These are phyloP conservation scores for Listronotus oregonensis DNA, from an alignment of 1,140 invertebrate genomes.

Conservation along the genomic window DNA sequence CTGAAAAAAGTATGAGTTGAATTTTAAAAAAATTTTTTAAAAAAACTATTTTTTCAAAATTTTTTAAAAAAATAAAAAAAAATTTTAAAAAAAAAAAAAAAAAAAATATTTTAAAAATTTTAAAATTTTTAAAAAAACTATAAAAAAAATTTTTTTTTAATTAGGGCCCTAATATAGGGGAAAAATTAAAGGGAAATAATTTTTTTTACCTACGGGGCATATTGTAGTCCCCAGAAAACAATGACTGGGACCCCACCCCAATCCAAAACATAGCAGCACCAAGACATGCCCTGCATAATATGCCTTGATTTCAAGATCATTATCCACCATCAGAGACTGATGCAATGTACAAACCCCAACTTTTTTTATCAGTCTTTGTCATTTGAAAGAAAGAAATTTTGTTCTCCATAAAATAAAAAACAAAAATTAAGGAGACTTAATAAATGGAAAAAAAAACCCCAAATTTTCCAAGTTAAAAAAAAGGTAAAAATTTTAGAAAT, in stretches of 20 bases:
- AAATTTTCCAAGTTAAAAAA: no score
- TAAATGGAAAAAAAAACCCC: no score
- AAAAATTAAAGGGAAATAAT: slow-evolving; percentile 38
- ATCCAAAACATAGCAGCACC: slow-evolving; percentile 99
- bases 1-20: slow-evolving; percentile 52
- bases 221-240: slow-evolving; percentile 99
- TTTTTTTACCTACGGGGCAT: slow-evolving; percentile 85
- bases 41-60: no score
- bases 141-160: no score
- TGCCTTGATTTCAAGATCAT: slow-evolving; percentile 97
- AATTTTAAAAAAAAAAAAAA: no score
- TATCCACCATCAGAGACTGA: slow-evolving; percentile 96
- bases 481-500: no score
- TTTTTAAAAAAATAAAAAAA: no score
- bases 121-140: no score
- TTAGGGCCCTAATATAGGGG: no score
- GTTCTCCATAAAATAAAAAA: slow-evolving; percentile 67
- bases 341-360: slow-evolving; percentile 96
- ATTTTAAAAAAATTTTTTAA: no score
- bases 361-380: slow-evolving; percentile 99
- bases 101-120: no score
- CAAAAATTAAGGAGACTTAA: no score
- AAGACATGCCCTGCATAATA: slow-evolving; percentile 99
- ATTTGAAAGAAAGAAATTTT: slow-evolving; percentile 98
- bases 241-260: slow-evolving; percentile 93